phyloP scores from a whole-genome alignment of 2,113 vertebrate genomes.

The Okapia johnstoni region DNA sequence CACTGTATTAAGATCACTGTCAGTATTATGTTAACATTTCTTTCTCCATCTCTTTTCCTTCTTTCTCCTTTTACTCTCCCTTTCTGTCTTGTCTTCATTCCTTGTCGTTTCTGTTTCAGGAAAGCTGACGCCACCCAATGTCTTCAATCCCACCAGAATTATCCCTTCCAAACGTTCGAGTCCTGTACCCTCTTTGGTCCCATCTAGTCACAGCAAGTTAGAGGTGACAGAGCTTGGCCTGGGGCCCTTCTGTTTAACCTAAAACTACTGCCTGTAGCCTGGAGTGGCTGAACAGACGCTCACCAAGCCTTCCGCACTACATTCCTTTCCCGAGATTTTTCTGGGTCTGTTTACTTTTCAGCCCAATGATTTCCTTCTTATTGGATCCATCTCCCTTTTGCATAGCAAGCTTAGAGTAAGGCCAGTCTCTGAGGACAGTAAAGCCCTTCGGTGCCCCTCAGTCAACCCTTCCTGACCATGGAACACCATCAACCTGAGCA shows the following conservation, averaged over 20 bases:
- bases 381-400: background rate
- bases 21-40: background rate
- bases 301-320: background rate
- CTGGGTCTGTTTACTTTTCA: background rate
- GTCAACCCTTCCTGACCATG: conserved; percentile 13
- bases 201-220: background rate
- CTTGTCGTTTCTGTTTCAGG: conserved; percentile 30
- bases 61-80: background rate
- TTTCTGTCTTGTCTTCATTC: background rate
- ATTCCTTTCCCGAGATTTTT: background rate
- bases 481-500: background rate
- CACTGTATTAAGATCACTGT: background rate
- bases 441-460: background rate
- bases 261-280: background rate
- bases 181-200: background rate
- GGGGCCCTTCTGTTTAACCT: background rate
- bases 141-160: background rate
- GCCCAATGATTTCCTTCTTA: background rate
- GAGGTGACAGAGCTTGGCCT: background rate
- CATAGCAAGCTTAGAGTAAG: background rate
- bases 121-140: background rate
- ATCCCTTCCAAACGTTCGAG: background rate
- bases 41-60: background rate
- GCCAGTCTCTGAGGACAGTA: background rate
- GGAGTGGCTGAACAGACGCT: background rate